phyloP scores from a whole-genome alignment of 30 jellyfish, hydroid and myxozoan genomes.

The Nemopilema nomurai region DNA sequence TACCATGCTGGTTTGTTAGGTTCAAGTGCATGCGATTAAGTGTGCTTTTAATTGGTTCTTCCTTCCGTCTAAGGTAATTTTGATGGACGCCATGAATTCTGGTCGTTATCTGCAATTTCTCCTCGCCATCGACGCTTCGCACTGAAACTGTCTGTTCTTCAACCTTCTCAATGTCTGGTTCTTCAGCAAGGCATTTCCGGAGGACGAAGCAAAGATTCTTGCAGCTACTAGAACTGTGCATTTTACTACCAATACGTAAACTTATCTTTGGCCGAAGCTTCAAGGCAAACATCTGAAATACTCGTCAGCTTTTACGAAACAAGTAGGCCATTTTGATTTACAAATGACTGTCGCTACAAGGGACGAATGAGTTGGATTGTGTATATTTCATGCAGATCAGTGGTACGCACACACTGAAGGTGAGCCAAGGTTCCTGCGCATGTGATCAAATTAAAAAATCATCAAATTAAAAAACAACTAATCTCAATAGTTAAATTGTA shows the following conservation, averaged over 20 bases:
- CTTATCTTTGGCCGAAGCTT: background rate
- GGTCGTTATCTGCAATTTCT: slow-evolving; percentile 33
- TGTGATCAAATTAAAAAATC: too few species aligned
- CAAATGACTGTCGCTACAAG: background rate
- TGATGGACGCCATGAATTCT: slow-evolving; percentile 39
- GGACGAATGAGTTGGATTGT: background rate
- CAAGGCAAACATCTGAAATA: background rate
- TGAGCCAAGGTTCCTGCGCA: too few species aligned
- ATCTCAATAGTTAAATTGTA: too few species aligned
- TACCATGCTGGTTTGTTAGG: slow-evolving; percentile 30
- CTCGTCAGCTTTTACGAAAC: background rate
- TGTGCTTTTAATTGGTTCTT: slow-evolving; percentile 49
- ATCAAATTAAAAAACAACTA: too few species aligned
- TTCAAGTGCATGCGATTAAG: slow-evolving; percentile 47
- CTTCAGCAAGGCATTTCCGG: slow-evolving; percentile 52
- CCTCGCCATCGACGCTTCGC: slow-evolving; percentile 48
- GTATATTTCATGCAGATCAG: background rate
- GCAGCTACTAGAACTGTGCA: slow-evolving; percentile 56
- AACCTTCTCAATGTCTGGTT: slow-evolving; percentile 45
- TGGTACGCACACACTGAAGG: too few species aligned
- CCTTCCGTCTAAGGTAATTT: slow-evolving; percentile 48
- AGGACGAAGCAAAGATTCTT: slow-evolving; percentile 47
- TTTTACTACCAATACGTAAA: background rate
- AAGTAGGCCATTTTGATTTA: background rate
- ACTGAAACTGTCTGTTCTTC: slow-evolving; percentile 56